A percentile compares a stretch with the other conserved stretches of the same genome.
Conservation (phyloP, 1,140 invertebrate genomes). For the Drosophila simulans region DNA sequence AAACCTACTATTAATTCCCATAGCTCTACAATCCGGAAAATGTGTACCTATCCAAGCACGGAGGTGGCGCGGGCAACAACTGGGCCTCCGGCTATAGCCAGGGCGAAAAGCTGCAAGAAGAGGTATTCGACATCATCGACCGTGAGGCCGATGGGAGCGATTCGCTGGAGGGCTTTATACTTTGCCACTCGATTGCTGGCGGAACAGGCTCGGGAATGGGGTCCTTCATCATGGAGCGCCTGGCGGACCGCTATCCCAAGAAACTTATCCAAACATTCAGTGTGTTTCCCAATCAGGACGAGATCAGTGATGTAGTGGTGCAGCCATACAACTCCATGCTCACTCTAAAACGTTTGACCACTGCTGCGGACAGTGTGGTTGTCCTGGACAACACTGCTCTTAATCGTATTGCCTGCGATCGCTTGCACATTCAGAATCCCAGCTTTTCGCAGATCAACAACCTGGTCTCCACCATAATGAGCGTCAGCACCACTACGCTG, state of each 20-base stretch:
- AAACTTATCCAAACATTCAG: slow-evolving; percentile 99
- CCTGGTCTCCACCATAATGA: slow-evolving; percentile 99
- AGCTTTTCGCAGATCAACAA: slow-evolving; percentile 99
- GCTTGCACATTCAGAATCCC: slow-evolving; percentile 96
- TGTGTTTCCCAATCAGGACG: slow-evolving; percentile 99
- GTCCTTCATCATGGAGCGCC: slow-evolving; percentile 96
- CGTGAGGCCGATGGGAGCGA: slow-evolving; percentile 99
- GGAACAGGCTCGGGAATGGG: slow-evolving; percentile 99
- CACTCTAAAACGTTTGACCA: slow-evolving; percentile 97
- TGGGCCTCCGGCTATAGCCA: slow-evolving; percentile 99
- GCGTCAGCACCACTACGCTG: slow-evolving; percentile 97
- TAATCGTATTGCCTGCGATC: slow-evolving; percentile 97
- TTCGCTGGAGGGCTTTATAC: slow-evolving; percentile 98
- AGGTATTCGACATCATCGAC: slow-evolving; percentile 99
- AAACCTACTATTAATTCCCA: slow-evolving; percentile 10
- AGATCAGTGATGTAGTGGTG: slow-evolving; percentile 99
- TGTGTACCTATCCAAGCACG: slow-evolving; percentile 98
- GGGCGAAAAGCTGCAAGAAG: slow-evolving; percentile 97
- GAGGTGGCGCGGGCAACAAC: slow-evolving; percentile 99
- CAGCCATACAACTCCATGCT: slow-evolving; percentile 99
- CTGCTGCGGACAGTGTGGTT: slow-evolving; percentile 98
- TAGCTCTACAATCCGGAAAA: slow-evolving; percentile 99
- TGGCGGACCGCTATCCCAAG: slow-evolving; percentile 98
- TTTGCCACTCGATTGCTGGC: slow-evolving; percentile 99
- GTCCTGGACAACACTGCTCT: slow-evolving; percentile 99